Evolutionary conservation across 2,113 vertebrate species (phyloP), one percentile per base, ranked within the genome.

Genomic region (Scytalopus superciliaris): DNA sequence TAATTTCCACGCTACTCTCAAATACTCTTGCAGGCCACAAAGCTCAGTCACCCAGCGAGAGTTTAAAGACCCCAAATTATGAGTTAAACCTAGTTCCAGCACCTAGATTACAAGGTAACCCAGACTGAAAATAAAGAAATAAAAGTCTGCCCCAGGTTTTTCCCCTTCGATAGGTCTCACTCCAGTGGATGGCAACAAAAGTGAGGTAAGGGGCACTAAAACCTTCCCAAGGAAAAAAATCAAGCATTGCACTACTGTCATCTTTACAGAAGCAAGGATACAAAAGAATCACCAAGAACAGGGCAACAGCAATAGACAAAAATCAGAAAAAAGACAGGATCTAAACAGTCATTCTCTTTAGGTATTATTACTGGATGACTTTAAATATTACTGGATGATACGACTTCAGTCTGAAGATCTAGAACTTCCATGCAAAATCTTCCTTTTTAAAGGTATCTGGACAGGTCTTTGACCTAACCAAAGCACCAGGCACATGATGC

Each of bases 201-300:
- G 37, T 17, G 12, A 80, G 37, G 39, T 30, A 66, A 44, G 9
- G 62, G 52, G 37, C 24, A 42, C 27, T 59, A 33, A n/a, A 69
- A 63, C n/a, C 52, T 37, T 52, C 68, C 79, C 49, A 40, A 19
- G 7, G 39, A 69, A 13, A 63, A 31, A 74, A 11, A 35, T 3
- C 3, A 15, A 50, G 31, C 49, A n/a, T 27, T 42, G 39, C 40
- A 69, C 3, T 59, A 33, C 70, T 53, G 39, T 52, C 12, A 14
- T 93, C 95, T 96, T 87, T 77, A 89, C 94, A 93, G 8, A 74
- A 63, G 8, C 3, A 3, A 44, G 23, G 37, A 27, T 7, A 68
- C 6, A 50, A 45, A 75, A n/a, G n/a, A 35, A 19, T 33, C 35
- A 35, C 16, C 9, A 42, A 37, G 35, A n/a, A 60, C 37, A 89